These are phyloP conservation scores for Tigriopus californicus DNA, from an alignment of 2,888 invertebrate genomes.

Conservation along the genomic window DNA sequence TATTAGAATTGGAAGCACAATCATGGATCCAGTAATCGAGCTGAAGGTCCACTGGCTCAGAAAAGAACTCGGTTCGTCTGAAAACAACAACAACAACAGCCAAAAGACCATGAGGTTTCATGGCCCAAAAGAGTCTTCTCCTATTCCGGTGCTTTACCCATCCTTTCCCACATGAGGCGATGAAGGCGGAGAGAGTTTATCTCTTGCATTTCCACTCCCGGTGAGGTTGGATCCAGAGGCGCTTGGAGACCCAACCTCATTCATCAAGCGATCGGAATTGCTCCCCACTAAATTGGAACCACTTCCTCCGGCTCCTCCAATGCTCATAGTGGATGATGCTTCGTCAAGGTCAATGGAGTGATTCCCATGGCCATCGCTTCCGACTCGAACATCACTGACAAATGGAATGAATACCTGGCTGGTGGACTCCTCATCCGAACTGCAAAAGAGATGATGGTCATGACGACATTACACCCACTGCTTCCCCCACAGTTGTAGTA, in stretches of 20 bases:
- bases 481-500: background rate
- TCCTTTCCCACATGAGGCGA: slow-evolving; percentile 6
- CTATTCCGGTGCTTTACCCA: background rate
- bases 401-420: slow-evolving; percentile 91
- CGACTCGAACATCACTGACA: slow-evolving; percentile 36
- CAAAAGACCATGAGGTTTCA: background rate
- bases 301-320: background rate
- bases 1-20: background rate
- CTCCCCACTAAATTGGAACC: background rate
- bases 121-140: background rate
- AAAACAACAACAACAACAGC: background rate
- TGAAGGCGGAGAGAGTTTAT: slow-evolving; percentile 7
- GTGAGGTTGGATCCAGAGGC: background rate
- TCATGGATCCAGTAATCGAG: slow-evolving; percentile 14
- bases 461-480: background rate
- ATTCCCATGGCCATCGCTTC: background rate
- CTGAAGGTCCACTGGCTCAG: slow-evolving; percentile 12
- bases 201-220: background rate
- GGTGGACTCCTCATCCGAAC: slow-evolving; percentile 56
- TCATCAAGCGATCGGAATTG: background rate
- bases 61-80: background rate
- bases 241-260: background rate
- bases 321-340: background rate
- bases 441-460: slow-evolving; percentile 17
- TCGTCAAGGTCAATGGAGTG: slow-evolving; percentile 5